These are phyloP conservation scores for Boloria euphrosyne DNA, from an alignment of 2,888 invertebrate species.

Conservation along the genomic window DNA sequence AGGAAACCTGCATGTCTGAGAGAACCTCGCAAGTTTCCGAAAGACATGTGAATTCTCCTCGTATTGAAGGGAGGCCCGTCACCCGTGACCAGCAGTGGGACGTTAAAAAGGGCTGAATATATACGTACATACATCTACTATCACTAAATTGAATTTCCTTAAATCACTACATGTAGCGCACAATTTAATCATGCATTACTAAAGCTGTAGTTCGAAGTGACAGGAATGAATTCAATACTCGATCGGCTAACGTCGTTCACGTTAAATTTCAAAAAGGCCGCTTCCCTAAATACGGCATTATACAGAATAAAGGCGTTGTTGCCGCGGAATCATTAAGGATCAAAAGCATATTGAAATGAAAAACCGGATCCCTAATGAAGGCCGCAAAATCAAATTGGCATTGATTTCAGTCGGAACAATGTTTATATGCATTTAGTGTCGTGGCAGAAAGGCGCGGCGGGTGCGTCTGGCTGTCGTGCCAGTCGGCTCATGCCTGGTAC, in stretches of 20 bases:
- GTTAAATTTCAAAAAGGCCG: constrained; percentile 69
- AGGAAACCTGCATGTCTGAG: too few species aligned
- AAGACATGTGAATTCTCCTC: too few species aligned
- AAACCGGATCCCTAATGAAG: constrained; percentile 80
- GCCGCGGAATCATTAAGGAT: constrained; percentile 74
- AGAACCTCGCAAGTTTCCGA: too few species aligned
- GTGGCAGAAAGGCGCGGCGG: constrained; percentile 51
- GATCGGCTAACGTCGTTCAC: constrained; percentile 55
- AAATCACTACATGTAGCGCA: constrained; percentile 37
- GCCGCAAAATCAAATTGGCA: constrained; percentile 78
- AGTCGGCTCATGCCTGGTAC: constrained; percentile 33
- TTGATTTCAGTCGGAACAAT: constrained; percentile 71
- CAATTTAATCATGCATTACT: constrained; percentile 61
- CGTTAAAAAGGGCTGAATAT: too few species aligned
- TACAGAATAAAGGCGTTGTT: constrained; percentile 74
- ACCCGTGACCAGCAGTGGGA: too few species aligned
- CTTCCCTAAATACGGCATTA: constrained; percentile 75
- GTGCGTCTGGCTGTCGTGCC: constrained; percentile 37
- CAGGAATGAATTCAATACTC: constrained; percentile 49
- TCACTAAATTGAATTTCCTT: too few species aligned
- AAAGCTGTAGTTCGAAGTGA: constrained; percentile 47
- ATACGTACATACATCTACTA: too few species aligned
- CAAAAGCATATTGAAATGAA: constrained; percentile 76
- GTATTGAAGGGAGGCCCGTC: too few species aligned
- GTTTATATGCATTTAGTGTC: constrained; percentile 73